These are phyloP conservation scores for Drosophila carrolli DNA, from an alignment of 1,140 invertebrate species.

Conservation along the genomic window DNA sequence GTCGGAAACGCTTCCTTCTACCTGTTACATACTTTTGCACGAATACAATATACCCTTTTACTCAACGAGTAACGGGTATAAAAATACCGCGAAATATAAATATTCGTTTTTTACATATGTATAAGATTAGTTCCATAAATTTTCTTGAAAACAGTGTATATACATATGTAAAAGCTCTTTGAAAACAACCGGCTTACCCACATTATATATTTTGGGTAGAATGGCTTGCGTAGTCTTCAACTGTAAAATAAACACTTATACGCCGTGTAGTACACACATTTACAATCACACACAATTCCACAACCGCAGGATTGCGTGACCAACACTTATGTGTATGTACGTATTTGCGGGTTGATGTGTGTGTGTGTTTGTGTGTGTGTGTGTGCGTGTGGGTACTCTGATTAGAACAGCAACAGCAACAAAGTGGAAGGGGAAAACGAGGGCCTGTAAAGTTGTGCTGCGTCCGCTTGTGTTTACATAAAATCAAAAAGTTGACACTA, in stretches of 20 bases:
- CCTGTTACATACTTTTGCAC: no score
- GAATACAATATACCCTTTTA: no score
- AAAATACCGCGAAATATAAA: no score
- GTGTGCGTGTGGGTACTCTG: slow-evolving; percentile 15
- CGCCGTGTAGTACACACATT: slow-evolving; percentile 17
- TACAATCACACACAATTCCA: not conserved
- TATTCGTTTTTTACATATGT: no score
- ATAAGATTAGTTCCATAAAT: no score
- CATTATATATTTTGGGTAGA: not conserved
- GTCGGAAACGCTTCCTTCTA: no score
- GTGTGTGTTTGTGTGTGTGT: slow-evolving; percentile 11
- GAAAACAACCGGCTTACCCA: no score
- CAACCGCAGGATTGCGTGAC: slow-evolving; percentile 73
- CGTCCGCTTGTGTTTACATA: slow-evolving; percentile 37
- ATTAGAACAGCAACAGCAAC: slow-evolving; percentile 13
- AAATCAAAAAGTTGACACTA: slow-evolving; percentile 79
- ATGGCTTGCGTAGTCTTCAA: not conserved
- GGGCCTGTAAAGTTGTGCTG: not conserved
- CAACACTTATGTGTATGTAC: slow-evolving; percentile 50
- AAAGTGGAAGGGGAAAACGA: not conserved
- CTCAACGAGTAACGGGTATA: no score
- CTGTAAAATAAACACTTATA: slow-evolving; percentile 19
- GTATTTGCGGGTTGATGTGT: slow-evolving; percentile 8
- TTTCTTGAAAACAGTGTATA: no score
- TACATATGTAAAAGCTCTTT: no score